Conservation (phyloP, 2,888 invertebrate species). For the Mimas tiliae region DNA sequence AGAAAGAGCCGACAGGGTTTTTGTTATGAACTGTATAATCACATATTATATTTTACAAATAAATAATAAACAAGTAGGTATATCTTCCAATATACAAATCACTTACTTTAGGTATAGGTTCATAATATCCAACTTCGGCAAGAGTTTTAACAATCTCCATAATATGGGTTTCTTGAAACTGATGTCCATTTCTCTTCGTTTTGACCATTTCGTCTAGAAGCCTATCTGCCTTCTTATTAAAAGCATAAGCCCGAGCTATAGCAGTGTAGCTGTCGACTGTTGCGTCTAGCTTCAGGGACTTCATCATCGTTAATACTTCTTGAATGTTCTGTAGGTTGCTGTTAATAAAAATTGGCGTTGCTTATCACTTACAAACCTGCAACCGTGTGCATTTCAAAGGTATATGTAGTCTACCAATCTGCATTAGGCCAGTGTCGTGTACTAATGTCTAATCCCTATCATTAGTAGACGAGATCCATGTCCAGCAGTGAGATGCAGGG, state of each 20-base stretch:
- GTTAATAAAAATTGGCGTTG: conserved; percentile 27
- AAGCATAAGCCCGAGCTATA: conserved; percentile 78
- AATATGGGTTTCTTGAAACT: conserved; percentile 71
- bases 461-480: too few species aligned
- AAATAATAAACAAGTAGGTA: too few species aligned
- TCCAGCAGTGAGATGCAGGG: too few species aligned
- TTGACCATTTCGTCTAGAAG: conserved; percentile 65
- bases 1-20: too few species aligned
- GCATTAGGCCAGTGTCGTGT: too few species aligned
- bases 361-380: too few species aligned
- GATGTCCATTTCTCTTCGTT: conserved; percentile 53
- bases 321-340: conserved; percentile 72
- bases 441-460: too few species aligned
- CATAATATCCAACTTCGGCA: conserved; percentile 54
- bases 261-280: conserved; percentile 79
- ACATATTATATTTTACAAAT: too few species aligned
- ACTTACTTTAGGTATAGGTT: conserved; percentile 59
- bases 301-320: conserved; percentile 84
- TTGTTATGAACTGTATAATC: too few species aligned
- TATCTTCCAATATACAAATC: neutral
- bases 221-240: conserved; percentile 63
- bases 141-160: conserved; percentile 78
- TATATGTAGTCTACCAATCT: too few species aligned
- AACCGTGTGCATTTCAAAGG: too few species aligned
- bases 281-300: conserved; percentile 76